Conservation (phyloP, 2,797 vertebrate genomes). For the Phalanger gymnotis region DNA sequence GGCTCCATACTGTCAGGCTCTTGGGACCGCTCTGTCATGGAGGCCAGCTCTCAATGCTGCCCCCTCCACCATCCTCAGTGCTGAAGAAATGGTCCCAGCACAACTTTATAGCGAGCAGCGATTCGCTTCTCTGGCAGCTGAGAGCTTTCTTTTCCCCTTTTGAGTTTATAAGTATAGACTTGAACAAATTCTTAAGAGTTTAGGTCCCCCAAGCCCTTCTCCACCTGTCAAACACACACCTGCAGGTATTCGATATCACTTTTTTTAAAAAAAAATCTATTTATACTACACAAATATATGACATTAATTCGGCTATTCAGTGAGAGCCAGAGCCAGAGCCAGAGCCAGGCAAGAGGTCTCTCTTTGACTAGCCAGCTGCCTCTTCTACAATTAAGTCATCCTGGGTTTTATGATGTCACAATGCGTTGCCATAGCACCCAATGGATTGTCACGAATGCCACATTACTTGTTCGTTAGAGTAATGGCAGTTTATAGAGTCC, state of each 20-base stretch:
- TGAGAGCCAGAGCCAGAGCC: constrained; percentile 48
- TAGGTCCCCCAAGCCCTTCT: not conserved
- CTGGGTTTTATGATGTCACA: constrained; percentile 63
- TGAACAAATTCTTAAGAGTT: not conserved
- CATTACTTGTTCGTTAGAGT: constrained; percentile 54
- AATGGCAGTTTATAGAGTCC: constrained; percentile 54
- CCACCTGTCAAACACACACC: not conserved
- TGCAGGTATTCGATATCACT: not conserved
- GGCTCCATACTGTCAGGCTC: no score
- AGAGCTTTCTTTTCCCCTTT: not conserved
- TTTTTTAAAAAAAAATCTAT: constrained; percentile 52
- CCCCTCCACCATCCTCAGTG: not conserved
- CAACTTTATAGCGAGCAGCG: not conserved
- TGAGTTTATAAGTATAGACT: not conserved
- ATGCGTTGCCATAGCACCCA: constrained; percentile 50
- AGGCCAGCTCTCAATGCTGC: not conserved
- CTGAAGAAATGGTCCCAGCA: not conserved
- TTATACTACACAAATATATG: constrained; percentile 41
- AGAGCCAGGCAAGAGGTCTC: constrained; percentile 26
- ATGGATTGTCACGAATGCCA: constrained; percentile 51
- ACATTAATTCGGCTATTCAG: constrained; percentile 58
- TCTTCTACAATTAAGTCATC: constrained; percentile 46
- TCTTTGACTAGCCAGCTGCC: constrained; percentile 47
- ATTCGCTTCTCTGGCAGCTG: not conserved
- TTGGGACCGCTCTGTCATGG: not conserved